Conservation (phyloP, 2,113 vertebrate genomes). For the Mastomys natalensis region DNA sequence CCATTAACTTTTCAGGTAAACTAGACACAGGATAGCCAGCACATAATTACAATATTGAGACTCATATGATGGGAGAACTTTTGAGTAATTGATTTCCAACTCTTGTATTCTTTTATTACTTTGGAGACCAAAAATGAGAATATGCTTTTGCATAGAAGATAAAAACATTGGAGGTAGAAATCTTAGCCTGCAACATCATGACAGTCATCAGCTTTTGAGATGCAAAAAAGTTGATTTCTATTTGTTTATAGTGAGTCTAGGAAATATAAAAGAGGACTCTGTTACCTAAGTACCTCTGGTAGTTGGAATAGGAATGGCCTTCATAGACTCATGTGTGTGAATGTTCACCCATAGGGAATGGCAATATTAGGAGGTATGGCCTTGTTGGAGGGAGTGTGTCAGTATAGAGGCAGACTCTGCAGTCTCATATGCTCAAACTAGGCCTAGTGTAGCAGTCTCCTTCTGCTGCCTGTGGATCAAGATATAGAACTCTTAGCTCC, state of each 20-base stretch:
- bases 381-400: background rate
- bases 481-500: background rate
- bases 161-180: conserved; percentile 1
- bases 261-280: background rate
- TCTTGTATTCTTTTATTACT: conserved; percentile 17
- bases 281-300: background rate
- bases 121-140: background rate
- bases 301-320: background rate
- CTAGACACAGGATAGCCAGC: background rate
- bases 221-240: background rate
- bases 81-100: conserved; percentile 39
- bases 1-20: background rate
- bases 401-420: background rate
- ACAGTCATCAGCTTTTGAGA: background rate
- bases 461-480: background rate
- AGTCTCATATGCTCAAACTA: background rate
- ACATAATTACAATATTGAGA: background rate
- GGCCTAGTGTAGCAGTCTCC: background rate
- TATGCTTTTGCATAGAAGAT: conserved; percentile 30
- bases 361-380: background rate
- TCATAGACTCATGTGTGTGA: background rate
- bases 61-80: background rate
- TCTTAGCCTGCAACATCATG: conserved; percentile 1
- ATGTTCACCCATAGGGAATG: background rate
- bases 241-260: background rate